Evolutionary conservation across 2,113 vertebrate species (phyloP).

Genomic region (Gallinago undulata): DNA sequence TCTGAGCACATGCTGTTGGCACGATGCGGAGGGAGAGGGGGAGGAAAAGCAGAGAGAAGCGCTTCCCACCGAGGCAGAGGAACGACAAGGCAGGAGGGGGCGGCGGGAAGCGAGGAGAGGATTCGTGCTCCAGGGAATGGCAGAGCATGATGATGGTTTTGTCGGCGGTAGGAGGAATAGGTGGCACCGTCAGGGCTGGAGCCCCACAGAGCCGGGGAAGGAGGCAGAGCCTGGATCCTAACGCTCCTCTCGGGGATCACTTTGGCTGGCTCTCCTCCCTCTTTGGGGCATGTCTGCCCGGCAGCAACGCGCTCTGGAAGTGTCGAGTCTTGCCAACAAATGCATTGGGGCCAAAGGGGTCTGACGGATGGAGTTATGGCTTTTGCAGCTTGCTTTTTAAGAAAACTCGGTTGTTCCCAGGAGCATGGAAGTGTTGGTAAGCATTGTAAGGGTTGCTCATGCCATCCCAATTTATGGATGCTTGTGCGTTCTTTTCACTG

Average conservation of each 20-base stretch:
- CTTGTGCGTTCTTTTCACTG: rapidly evolving
- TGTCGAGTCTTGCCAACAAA: neutral
- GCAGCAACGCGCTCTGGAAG: neutral
- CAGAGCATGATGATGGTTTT: neutral
- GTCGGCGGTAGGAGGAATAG: neutral
- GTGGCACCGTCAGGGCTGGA: neutral
- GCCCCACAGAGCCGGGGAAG: neutral
- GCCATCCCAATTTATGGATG: neutral
- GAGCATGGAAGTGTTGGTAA: neutral
- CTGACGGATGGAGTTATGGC: rapidly evolving
- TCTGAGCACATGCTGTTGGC: neutral
- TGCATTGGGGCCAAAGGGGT: rapidly evolving
- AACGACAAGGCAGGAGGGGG: neutral
- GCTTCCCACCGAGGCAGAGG: neutral
- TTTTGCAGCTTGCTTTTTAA: neutral
- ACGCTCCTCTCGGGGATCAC: rapidly evolving
- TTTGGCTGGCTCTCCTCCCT: neutral
- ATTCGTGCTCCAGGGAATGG: neutral
- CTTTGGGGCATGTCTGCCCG: neutral
- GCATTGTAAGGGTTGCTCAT: neutral
- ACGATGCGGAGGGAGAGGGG: neutral
- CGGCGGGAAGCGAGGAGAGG: neutral
- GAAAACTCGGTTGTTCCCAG: neutral
- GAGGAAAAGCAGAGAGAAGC: neutral
- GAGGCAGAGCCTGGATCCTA: neutral